Conservation (phyloP, 2,888 invertebrate species). For the Trissoscelio sp. region DNA sequence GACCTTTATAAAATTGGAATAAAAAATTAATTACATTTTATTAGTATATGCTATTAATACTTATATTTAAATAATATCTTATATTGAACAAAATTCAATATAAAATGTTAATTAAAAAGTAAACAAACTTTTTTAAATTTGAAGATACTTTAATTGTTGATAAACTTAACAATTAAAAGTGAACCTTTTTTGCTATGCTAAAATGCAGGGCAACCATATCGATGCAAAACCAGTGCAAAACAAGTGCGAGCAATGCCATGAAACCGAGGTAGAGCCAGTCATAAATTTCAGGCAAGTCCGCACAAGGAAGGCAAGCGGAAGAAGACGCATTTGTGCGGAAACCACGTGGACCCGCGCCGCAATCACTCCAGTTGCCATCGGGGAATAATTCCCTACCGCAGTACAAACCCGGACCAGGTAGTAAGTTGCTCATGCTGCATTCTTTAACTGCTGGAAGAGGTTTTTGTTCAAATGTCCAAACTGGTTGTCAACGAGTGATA, state of each 20-base stretch:
- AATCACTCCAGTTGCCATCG: conserved; percentile 90
- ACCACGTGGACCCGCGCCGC: conserved; percentile 94
- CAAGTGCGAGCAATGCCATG: conserved; percentile 94
- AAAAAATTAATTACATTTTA: too few species aligned
- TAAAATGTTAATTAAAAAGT: too few species aligned
- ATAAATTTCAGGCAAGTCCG: conserved; percentile 90
- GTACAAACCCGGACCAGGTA: conserved; percentile 91
- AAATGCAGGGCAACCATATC: conserved; percentile 91
- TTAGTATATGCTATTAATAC: too few species aligned
- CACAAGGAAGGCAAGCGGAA: conserved; percentile 91
- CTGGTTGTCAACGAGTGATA: too few species aligned
- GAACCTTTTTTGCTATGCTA: conserved; percentile 90
- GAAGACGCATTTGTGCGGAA: conserved; percentile 88
- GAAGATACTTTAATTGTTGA: too few species aligned
- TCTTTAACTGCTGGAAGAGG: too few species aligned
- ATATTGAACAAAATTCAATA: too few species aligned
- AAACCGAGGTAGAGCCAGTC: conserved; percentile 98
- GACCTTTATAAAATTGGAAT: too few species aligned
- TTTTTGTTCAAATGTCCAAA: too few species aligned
- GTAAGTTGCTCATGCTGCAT: conserved; percentile 71
- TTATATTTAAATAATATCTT: too few species aligned
- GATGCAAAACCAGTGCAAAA: conserved; percentile 96
- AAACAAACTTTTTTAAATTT: too few species aligned
- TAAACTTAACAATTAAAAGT: too few species aligned
- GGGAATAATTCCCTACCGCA: conserved; percentile 89